Percentiles rank a stretch among this genome's conserved stretches.
These are phyloP conservation scores for Conger conger DNA, from an alignment of 2,113 vertebrate species.

Conservation along the genomic window DNA sequence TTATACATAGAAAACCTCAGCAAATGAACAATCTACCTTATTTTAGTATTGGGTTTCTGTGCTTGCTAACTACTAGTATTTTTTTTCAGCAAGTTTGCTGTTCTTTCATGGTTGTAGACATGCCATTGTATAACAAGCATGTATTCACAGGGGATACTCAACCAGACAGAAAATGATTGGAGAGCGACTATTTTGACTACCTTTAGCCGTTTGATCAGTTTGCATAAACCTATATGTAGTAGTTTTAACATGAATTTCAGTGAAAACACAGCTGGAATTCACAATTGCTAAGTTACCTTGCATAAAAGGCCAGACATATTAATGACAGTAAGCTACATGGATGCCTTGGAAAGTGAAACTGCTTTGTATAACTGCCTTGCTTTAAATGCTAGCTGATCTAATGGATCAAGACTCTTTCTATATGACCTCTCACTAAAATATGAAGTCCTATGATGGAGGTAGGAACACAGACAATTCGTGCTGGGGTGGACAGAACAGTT, in stretches of 20 bases:
- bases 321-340: constrained; percentile 26
- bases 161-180: neutral
- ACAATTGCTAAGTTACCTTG: constrained; percentile 45
- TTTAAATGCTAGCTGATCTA: constrained; percentile 42
- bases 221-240: neutral
- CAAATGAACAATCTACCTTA: neutral
- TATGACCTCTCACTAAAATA: constrained; percentile 34
- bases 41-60: neutral
- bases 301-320: constrained; percentile 27
- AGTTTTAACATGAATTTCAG: neutral
- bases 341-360: constrained; percentile 36
- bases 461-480: constrained; percentile 32
- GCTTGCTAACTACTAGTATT: neutral
- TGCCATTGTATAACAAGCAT: neutral
- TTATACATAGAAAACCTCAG: neutral
- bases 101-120: neutral
- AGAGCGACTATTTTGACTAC: neutral
- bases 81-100: neutral
- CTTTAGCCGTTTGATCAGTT: neutral
- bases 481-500: constrained; percentile 33
- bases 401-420: constrained; percentile 24
- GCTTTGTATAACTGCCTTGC: constrained; percentile 15
- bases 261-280: constrained; percentile 36
- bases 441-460: constrained; percentile 41
- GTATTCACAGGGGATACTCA: neutral